These are phyloP conservation scores for Cliona cf. orientalis DNA, from an alignment of 37 sponge, comb jelly and placozoan genomes.

Conservation along the genomic window DNA sequence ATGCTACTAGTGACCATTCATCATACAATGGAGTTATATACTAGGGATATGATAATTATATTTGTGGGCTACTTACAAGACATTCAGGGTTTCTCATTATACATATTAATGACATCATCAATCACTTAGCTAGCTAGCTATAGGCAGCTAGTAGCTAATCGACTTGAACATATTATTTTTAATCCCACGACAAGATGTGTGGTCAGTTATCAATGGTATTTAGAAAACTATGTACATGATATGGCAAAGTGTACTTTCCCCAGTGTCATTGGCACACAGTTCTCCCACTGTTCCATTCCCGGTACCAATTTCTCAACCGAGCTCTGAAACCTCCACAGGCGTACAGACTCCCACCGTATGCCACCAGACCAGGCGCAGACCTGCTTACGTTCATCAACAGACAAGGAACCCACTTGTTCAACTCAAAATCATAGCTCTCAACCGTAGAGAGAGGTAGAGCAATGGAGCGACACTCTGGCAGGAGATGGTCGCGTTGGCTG, in stretches of 20 bases:
- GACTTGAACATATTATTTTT: too few relatives aligned
- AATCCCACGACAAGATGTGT: too few relatives aligned
- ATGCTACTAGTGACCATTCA: too few relatives aligned
- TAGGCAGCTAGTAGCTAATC: too few relatives aligned
- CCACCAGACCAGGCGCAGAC: constrained; percentile 58
- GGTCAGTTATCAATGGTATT: too few relatives aligned
- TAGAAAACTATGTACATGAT: too few relatives aligned
- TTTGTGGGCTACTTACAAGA: too few relatives aligned
- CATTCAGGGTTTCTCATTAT: too few relatives aligned
- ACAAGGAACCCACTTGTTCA: constrained; percentile 31
- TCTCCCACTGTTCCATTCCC: constrained; percentile 25
- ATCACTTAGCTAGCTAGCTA: too few relatives aligned
- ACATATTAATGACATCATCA: too few relatives aligned
- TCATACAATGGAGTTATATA: too few relatives aligned
- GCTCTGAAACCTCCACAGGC: constrained; percentile 62
- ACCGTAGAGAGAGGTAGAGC: constrained; percentile 49
- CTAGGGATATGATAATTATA: too few relatives aligned
- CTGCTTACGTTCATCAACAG: constrained; percentile 23
- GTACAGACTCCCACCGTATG: constrained; percentile 36
- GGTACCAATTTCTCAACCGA: constrained; percentile 52
- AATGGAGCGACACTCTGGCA: constrained; percentile 33
- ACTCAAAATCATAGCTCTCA: constrained; percentile 47
- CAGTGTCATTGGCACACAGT: constrained; percentile 11
- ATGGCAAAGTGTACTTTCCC: constrained; percentile 63
- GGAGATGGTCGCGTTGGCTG: constrained; percentile 43